phyloP scores from a whole-genome alignment of 1,140 invertebrate genomes.

The Sycophaga agraensis region DNA sequence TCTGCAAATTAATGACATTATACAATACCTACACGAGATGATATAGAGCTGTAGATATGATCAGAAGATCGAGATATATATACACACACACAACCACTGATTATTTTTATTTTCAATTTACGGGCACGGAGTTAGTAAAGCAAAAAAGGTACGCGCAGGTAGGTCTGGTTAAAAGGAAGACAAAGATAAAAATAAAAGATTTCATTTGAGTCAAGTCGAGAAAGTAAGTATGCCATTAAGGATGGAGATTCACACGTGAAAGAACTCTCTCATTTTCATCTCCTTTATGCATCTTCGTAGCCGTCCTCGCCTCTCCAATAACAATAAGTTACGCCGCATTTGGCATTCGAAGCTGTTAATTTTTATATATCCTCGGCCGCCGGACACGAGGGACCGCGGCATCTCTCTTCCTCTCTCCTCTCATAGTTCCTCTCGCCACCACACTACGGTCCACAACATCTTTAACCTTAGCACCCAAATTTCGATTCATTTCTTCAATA shows the following conservation, averaged over 20 bases:
- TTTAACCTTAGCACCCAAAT: conserved; percentile 30
- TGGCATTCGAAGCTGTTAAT: conserved; percentile 41
- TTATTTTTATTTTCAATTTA: too few relatives aligned
- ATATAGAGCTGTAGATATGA: too few relatives aligned
- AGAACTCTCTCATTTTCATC: conserved; percentile 32
- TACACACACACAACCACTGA: too few relatives aligned
- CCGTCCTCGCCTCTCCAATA: conserved; percentile 36
- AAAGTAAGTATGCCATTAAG: not conserved
- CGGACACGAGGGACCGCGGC: not conserved
- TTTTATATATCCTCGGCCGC: conserved; percentile 29
- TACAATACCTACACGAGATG: too few relatives aligned
- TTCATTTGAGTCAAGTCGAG: not conserved
- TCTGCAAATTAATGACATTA: too few relatives aligned
- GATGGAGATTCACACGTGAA: not conserved
- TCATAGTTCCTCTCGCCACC: not conserved
- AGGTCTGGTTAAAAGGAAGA: too few relatives aligned
- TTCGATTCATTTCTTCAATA: conserved; percentile 35
- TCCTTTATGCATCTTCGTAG: conserved; percentile 22
- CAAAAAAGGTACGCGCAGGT: too few relatives aligned
- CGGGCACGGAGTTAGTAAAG: too few relatives aligned
- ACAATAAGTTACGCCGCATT: conserved; percentile 44
- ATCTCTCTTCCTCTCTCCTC: not conserved
- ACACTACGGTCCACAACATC: not conserved
- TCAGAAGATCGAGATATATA: too few relatives aligned
- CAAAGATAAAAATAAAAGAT: not conserved